Percentiles rank a stretch among this genome's conserved stretches.
Conservation (phyloP, 2,113 vertebrate species). For the Micronisus gabar region DNA sequence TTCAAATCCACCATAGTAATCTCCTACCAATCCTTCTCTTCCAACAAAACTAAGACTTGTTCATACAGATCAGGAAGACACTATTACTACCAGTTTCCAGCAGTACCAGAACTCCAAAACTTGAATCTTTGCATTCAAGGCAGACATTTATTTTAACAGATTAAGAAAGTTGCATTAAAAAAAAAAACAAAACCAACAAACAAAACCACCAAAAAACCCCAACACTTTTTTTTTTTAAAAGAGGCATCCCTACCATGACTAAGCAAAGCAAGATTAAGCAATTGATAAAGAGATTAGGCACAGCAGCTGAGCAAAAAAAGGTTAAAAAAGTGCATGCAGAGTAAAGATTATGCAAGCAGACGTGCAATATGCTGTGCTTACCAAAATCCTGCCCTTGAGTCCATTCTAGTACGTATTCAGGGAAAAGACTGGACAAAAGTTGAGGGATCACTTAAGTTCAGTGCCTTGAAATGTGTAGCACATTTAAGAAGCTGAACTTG, state of each 20-base stretch:
- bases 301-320: not conserved
- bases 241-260: conserved; percentile 51
- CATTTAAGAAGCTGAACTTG: not conserved
- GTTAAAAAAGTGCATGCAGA: not conserved
- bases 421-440: not conserved
- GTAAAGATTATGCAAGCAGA: conserved; percentile 29
- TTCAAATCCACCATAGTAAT: not conserved
- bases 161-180: not conserved
- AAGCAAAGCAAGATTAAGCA: conserved; percentile 53
- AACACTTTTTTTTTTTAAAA: not conserved
- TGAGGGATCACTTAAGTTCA: not conserved
- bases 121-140: not conserved
- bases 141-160: not conserved
- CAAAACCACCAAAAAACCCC: not conserved
- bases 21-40: not conserved
- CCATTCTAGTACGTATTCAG: not conserved
- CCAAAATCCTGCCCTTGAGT: conserved; percentile 33
- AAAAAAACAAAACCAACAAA: not conserved
- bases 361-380: not conserved
- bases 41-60: not conserved
- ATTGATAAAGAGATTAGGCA: not conserved
- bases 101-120: not conserved
- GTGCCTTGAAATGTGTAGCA: not conserved
- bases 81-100: not conserved
- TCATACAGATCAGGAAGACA: not conserved